A percentile compares a stretch with the other conserved stretches of the same genome.
These are phyloP conservation scores for Montipora efflorescens DNA, from an alignment of 64 coral and sea anemone species.

Conservation along the genomic window DNA sequence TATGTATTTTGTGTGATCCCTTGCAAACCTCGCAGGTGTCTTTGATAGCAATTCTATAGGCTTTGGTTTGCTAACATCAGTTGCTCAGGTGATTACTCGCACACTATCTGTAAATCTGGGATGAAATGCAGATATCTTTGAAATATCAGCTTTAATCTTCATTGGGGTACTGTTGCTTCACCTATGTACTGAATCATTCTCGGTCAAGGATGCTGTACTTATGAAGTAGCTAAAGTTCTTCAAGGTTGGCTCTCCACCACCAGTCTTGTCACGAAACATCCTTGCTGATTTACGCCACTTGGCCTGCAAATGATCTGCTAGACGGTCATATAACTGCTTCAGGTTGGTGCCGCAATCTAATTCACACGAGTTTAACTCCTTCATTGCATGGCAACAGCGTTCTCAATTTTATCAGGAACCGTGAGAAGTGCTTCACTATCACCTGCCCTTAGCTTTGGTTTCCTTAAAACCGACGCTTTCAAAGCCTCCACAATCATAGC, in stretches of 20 bases:
- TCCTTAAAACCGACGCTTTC: no score
- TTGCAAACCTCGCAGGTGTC: neutral
- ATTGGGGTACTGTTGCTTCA: neutral
- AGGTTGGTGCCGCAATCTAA: conserved; percentile 51
- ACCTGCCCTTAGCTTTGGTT: no score
- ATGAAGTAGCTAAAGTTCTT: conserved; percentile 13
- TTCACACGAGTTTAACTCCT: conserved; percentile 50
- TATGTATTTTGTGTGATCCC: neutral
- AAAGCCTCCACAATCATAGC: no score
- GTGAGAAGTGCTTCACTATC: no score
- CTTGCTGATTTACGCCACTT: no score
- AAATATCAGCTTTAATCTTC: no score
- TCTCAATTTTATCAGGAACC: neutral
- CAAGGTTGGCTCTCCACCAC: conserved; percentile 27
- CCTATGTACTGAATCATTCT: conserved; percentile 64
- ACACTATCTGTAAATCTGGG: neutral
- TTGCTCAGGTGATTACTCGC: neutral
- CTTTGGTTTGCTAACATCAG: neutral
- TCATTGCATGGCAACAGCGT: conserved; percentile 17
- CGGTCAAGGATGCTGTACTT: conserved; percentile 30
- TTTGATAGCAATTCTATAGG: neutral
- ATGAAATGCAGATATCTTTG: no score
- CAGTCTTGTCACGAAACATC: neutral
- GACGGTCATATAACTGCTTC: no score
- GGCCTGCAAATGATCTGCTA: no score